Conservation (phyloP, 1,140 invertebrate species). For the Homarus americanus region DNA sequence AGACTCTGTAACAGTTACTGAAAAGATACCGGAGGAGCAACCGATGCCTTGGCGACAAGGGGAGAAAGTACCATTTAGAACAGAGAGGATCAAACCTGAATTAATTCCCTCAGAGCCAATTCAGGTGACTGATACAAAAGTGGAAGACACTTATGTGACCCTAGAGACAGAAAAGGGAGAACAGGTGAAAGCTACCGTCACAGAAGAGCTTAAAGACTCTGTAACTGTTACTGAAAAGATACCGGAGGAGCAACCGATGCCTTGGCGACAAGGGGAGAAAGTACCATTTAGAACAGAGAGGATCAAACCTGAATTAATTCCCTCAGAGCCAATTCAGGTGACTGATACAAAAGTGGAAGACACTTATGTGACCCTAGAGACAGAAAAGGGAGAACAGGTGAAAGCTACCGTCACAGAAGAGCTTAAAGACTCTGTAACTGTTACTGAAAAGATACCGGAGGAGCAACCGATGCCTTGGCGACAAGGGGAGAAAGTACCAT, state of each 20-base stretch:
- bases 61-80: slow-evolving; percentile 55
- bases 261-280: slow-evolving; percentile 51
- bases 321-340: slow-evolving; percentile 34
- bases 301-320: slow-evolving; percentile 33
- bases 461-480: slow-evolving; percentile 41
- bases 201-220: slow-evolving; percentile 43
- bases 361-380: slow-evolving; percentile 23
- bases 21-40: slow-evolving; percentile 45
- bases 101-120: slow-evolving; percentile 31
- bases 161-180: slow-evolving; percentile 30
- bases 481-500: slow-evolving; percentile 41
- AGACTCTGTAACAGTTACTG: slow-evolving; percentile 42
- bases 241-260: slow-evolving; percentile 33
- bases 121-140: slow-evolving; percentile 39
- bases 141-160: slow-evolving; percentile 41
- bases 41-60: slow-evolving; percentile 41
- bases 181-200: slow-evolving; percentile 39
- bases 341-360: slow-evolving; percentile 57
- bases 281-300: slow-evolving; percentile 46
- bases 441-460: slow-evolving; percentile 43
- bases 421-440: slow-evolving; percentile 40
- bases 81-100: slow-evolving; percentile 45
- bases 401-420: slow-evolving; percentile 41
- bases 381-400: slow-evolving; percentile 28
- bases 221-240: slow-evolving; percentile 53